A percentile compares a stretch with the other conserved stretches of the same genome.
These are phyloP conservation scores for Xestoiulus laeticollis DNA, from an alignment of 2,888 invertebrate genomes.

Conservation along the genomic window DNA sequence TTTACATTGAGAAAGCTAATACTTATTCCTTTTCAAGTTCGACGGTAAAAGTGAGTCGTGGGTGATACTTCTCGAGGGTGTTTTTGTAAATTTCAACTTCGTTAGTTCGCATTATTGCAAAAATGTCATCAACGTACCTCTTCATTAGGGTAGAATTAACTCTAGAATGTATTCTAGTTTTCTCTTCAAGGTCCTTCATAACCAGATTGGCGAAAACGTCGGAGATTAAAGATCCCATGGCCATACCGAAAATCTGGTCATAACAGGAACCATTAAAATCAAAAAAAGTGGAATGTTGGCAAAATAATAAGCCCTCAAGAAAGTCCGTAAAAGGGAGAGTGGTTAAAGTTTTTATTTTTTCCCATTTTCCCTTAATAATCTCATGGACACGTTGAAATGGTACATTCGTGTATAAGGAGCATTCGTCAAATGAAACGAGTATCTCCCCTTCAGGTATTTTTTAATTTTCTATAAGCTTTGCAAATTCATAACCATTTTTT, in stretches of 20 bases:
- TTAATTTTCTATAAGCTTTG: background rate
- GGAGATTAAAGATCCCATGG: background rate
- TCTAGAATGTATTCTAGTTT: background rate
- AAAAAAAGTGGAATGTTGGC: background rate
- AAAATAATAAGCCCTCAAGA: background rate
- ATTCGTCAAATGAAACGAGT: background rate
- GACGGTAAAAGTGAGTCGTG: background rate
- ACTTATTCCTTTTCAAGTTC: background rate
- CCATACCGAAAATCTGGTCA: background rate
- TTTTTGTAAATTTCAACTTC: background rate
- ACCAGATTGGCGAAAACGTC: background rate
- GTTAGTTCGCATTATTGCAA: background rate
- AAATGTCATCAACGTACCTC: background rate
- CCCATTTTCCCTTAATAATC: background rate
- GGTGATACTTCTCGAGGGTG: background rate
- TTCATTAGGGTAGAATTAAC: background rate
- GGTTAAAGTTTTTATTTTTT: background rate
- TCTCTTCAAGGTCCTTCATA: background rate
- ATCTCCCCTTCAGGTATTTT: background rate
- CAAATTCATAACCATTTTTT: background rate
- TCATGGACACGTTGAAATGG: background rate
- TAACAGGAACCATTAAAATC: background rate
- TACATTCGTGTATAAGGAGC: background rate
- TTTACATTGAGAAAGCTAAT: no score
- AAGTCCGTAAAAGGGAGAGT: background rate